phyloP scores from a whole-genome alignment of 92 coral and sea anemone species.

The Parazoanthus atlanticus region DNA sequence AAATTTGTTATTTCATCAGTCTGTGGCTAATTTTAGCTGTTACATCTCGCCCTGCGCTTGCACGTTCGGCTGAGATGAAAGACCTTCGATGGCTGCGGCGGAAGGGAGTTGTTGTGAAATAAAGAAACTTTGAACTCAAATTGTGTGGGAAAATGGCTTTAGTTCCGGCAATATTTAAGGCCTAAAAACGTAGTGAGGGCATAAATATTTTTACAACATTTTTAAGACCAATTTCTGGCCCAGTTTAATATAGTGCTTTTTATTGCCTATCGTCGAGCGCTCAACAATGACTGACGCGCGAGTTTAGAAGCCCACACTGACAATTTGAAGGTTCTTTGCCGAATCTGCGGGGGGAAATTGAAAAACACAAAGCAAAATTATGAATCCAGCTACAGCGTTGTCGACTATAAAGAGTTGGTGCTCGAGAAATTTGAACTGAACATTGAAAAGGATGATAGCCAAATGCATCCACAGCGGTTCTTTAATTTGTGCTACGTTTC shows the following conservation, averaged over 20 bases:
- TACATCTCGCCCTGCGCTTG: no score
- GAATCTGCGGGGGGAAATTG: slow-evolving; percentile 19
- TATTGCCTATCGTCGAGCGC: neutral
- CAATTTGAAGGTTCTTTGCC: slow-evolving; percentile 15
- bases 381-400: slow-evolving; percentile 15
- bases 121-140: slow-evolving; percentile 2
- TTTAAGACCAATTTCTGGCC: slow-evolving; percentile 22
- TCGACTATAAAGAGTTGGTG: neutral
- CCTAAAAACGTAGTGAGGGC: neutral
- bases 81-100: slow-evolving; percentile 3
- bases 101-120: neutral
- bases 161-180: neutral
- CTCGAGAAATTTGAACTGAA: slow-evolving; percentile 9
- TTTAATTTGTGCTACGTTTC: neutral
- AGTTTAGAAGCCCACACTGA: neutral
- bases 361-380: neutral
- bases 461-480: neutral
- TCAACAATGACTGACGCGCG: slow-evolving; percentile 4
- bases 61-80: neutral
- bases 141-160: neutral
- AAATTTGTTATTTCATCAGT: no score
- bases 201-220: neutral
- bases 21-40: no score
- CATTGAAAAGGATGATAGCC: slow-evolving; percentile 19
- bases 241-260: slow-evolving; percentile 24